Base-by-base conservation (phyloP, 2,888 invertebrate genomes). In the Ophion ellenae region DNA sequence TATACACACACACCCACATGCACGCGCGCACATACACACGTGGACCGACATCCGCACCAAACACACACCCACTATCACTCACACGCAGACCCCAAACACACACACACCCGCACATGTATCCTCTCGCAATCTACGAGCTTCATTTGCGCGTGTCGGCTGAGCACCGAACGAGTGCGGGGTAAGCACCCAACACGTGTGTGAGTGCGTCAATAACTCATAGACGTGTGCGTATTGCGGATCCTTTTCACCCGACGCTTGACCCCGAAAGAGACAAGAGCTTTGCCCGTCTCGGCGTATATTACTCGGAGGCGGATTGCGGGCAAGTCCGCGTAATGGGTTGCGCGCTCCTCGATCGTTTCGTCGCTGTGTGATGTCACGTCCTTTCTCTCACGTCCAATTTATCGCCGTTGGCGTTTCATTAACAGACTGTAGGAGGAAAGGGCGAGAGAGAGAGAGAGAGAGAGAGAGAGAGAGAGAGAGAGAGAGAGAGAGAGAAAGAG, bases 351-450 rank as follows among this genome's bases (percentile, higher is more conserved):
- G 47, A 74, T 57, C 78, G 63, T 28, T 57, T 64, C n/a, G 57
- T 45, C 78, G 10, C 40, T 24, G 53, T 76, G 32, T 17, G 69
- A 71, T 53, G 61, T 47, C 61, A 36, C 75, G 71, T 76, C 74
- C 73, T 77, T 73, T 57, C 47, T 76, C 79, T 79, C 82, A 71
- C 85, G 75, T 85, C 75, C 79, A 79, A 85, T 85, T 82, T 76
- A 76, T 82, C 70, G 81, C 63, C 69, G 70, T 71, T 66, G 79
- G 82, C 71, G 61, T 79, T 85, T 82, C 78, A 85, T 82, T 85
- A 85, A 82, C 75, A 53, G 74, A 79, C 66, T 28, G 7, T 77
- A 40, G 17, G 36, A 53, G n/a, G 5, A 10, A 20, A 61, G 10
- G n/a, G 24, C n/a, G 11, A 4, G 57, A 57, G 10, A n/a, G 67